Base-by-base conservation (phyloP, 2,888 invertebrate species). In the Cataglyphis albicans region DNA sequence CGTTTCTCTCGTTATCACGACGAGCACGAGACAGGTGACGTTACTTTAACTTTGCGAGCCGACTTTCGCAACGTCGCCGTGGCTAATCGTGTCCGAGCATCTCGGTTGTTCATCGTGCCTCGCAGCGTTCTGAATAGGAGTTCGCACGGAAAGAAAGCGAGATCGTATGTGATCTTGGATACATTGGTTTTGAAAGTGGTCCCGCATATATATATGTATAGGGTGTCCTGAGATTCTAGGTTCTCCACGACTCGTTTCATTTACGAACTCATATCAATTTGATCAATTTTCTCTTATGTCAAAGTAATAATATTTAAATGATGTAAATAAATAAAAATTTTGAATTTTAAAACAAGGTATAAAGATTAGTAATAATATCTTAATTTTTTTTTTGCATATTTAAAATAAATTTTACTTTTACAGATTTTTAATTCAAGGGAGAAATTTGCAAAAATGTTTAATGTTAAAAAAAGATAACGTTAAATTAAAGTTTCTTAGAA, bases 131-230 rank as follows among this genome's bases (percentile, higher is more conserved):
- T 57, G 89, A 72, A 83, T 83, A 88, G 84, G 86, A 86, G 85
- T 55, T 89, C 64, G 82, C 84, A 64, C 57, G 70, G 68, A 68
- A 83, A 74, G 76, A 64, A 35, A 68, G 84, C 57, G 81, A 81
- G 86, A 59, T 78, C 73, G 63, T 84, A 84, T 74, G 83, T 73
- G 87, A 86, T 89, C 87, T 84, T 83, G 82, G 75, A 82, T 76
- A 83, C 86, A 89, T 80, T 86, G 89, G 78, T 80, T 76, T 72
- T 85, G 89, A 89, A 88, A 86, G 86, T 84, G 68, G 83, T 78
- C 80, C 70, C 57, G 75, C 32, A 25, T 44, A 59, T 59, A 70
- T 25, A 25, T 25, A 25, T 25, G 25, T 25, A 25, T 9, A 44
- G 70, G 78, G 57, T 78, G 78, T 72, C 32, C 12, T 59, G 4